Evolutionary conservation across 2,797 vertebrate genomes (phyloP).

Genomic region (Kryptopterus vitreolus): DNA sequence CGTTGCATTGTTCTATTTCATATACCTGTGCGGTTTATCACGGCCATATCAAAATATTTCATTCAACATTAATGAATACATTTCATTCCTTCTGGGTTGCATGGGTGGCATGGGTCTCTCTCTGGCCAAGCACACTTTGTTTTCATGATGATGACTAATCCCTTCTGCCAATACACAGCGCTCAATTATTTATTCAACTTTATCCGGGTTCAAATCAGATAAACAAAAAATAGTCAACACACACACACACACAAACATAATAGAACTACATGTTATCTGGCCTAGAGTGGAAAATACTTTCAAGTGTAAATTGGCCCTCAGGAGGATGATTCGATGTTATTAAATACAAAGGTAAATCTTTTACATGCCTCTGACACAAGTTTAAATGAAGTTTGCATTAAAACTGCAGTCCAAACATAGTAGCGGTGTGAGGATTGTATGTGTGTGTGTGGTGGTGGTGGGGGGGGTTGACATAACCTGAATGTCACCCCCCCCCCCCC

Average conservation of each 20-base stretch:
- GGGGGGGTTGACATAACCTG: conserved; percentile 24
- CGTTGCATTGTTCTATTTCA: not conserved
- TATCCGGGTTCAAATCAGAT: not conserved
- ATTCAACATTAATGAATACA: not conserved
- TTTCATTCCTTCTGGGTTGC: not conserved
- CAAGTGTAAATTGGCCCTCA: not conserved
- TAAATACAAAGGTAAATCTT: not conserved
- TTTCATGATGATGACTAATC: conserved; percentile 2
- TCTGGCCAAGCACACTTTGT: not conserved
- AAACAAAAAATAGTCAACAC: not conserved
- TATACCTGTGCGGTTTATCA: not conserved
- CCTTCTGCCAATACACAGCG: not conserved
- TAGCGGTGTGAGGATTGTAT: not conserved
- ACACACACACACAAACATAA: conserved; percentile 1
- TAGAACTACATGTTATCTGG: not conserved
- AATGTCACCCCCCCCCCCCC: conserved; percentile 52
- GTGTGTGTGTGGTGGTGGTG: no score
- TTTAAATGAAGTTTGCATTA: not conserved
- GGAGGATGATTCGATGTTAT: not conserved
- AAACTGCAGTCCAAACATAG: conserved; percentile 1
- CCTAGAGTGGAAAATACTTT: no score
- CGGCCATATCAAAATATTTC: not conserved
- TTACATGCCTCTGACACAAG: not conserved
- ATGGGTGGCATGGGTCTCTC: no score
- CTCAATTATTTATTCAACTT: not conserved